These are phyloP conservation scores for Drosophila persimilis DNA, from an alignment of 1,140 invertebrate species.

Conservation along the genomic window DNA sequence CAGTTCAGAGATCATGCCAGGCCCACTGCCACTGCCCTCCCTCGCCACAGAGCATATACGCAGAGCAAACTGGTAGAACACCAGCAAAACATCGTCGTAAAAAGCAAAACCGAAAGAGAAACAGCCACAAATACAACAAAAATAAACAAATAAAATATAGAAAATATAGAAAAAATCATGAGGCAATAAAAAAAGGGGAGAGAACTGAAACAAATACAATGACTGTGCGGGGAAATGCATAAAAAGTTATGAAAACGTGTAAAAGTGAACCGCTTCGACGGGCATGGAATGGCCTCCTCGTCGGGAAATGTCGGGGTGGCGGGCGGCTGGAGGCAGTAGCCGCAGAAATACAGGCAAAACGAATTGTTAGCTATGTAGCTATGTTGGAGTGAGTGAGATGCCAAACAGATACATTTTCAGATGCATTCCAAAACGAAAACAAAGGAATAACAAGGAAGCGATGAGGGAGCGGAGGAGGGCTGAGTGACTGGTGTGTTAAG, in stretches of 20 bases:
- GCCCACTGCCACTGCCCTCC: no score
- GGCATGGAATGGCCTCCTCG: slow-evolving; percentile 5
- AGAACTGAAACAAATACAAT: slow-evolving; percentile 41
- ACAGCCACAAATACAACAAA: slow-evolving; percentile 11
- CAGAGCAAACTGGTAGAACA: background rate
- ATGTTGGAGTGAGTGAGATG: slow-evolving; percentile 13
- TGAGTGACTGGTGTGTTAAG: slow-evolving; percentile 36
- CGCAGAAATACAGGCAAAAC: slow-evolving; percentile 14
- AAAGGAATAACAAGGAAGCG: background rate
- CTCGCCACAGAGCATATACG: no score
- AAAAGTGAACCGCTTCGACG: slow-evolving; percentile 33
- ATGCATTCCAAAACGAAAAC: slow-evolving; percentile 1
- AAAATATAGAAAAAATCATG: slow-evolving; percentile 51
- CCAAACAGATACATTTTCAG: slow-evolving; percentile 38
- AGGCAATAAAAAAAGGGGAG: slow-evolving; percentile 43
- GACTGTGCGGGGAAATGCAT: slow-evolving; percentile 38
- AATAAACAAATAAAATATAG: slow-evolving; percentile 59
- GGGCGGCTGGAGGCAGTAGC: background rate
- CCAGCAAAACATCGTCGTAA: slow-evolving; percentile 46
- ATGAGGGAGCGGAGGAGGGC: background rate
- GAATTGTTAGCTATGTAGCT: slow-evolving; percentile 26
- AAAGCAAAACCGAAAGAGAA: slow-evolving; percentile 38
- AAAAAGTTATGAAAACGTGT: slow-evolving; percentile 73
- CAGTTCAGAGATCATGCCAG: slow-evolving; percentile 1
- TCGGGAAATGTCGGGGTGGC: background rate